phyloP scores from a whole-genome alignment of 2,888 invertebrate genomes.

The Drosophila nr. perissopoda region DNA sequence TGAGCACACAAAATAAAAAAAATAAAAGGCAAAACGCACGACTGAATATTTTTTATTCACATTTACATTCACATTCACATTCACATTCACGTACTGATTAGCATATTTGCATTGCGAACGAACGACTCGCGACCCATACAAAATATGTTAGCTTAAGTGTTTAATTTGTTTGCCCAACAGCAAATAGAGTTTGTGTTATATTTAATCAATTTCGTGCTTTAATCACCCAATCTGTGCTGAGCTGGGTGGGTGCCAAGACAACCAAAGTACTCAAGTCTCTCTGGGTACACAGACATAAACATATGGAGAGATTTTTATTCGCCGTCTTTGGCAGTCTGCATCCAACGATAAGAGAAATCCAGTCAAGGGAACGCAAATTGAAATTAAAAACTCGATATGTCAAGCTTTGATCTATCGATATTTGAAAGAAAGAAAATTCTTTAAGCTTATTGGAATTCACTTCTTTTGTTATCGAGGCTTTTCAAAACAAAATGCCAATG shows the following conservation, averaged over 20 bases:
- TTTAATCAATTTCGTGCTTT: neutral
- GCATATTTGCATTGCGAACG: constrained; percentile 12
- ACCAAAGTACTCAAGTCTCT: neutral
- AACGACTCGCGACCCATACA: neutral
- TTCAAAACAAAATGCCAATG: neutral
- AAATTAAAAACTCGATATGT: neutral
- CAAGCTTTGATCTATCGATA: neutral
- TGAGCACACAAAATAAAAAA: constrained; percentile 16
- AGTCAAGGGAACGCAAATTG: neutral
- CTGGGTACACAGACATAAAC: neutral
- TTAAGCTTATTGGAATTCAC: neutral
- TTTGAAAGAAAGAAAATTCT: neutral
- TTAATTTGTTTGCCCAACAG: constrained; percentile 18
- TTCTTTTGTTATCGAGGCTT: neutral
- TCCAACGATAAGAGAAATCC: neutral
- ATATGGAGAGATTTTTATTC: neutral
- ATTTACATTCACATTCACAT: constrained; percentile 4
- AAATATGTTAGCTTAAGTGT: constrained; percentile 5
- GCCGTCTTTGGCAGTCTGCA: neutral
- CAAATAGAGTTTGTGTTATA: neutral
- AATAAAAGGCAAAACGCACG: constrained; percentile 16
- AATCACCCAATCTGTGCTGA: neutral
- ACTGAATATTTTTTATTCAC: constrained; percentile 37
- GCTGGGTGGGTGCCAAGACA: neutral
- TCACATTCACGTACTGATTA: constrained; percentile 28